Percentiles rank a stretch among this genome's conserved stretches.
These are phyloP conservation scores for Cybosia mesomella DNA, from an alignment of 2,888 invertebrate genomes.

Conservation along the genomic window DNA sequence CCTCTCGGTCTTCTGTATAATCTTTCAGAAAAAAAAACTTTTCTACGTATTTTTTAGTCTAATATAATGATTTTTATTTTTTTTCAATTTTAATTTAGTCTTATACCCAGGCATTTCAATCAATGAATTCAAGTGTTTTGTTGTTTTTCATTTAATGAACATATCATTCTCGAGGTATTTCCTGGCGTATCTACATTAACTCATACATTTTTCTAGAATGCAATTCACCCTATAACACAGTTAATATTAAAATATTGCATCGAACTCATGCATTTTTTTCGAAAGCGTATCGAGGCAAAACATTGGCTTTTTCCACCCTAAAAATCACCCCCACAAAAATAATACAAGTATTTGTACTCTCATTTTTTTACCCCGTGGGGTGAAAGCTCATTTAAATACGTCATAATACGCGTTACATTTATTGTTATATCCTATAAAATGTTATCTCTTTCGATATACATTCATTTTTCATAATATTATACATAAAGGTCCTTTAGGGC, in stretches of 20 bases:
- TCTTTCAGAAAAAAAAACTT: too few relatives aligned
- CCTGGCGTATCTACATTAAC: conserved; percentile 58
- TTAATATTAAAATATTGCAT: conserved; percentile 87
- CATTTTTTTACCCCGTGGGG: conserved; percentile 69
- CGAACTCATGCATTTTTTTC: conserved; percentile 82
- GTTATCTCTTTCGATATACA: conserved; percentile 24
- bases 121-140: neutral
- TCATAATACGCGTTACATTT: conserved; percentile 64
- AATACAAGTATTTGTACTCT: conserved; percentile 85
- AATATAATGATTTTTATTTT: too few relatives aligned
- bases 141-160: neutral
- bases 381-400: conserved; percentile 73
- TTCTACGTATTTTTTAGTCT: too few relatives aligned
- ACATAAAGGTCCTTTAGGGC: neutral
- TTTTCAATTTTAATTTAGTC: too few relatives aligned
- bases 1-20: too few relatives aligned
- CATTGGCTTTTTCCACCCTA: conserved; percentile 78
- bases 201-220: conserved; percentile 65
- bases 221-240: conserved; percentile 81
- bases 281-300: conserved; percentile 73
- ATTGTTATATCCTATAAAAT: conserved; percentile 50
- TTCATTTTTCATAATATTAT: neutral
- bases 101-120: too few relatives aligned
- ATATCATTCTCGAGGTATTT: neutral
- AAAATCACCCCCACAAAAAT: conserved; percentile 76